Evolutionary conservation across 1,140 invertebrate species (phyloP).

Genomic region (Callitettix versicolor): DNA sequence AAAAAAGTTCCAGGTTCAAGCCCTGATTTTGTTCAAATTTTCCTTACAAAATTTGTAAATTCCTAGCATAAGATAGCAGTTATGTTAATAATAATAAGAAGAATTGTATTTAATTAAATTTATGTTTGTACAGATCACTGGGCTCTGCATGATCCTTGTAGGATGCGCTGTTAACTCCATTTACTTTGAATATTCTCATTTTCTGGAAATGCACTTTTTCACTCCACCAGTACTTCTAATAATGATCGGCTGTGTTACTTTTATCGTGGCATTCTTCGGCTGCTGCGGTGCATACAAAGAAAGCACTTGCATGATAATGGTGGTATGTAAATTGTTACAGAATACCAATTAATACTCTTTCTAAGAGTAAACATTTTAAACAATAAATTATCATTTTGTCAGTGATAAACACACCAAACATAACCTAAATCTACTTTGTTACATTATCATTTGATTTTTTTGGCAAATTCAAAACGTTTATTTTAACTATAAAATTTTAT

Average conservation of each 20-base stretch:
- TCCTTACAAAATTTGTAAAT: neutral
- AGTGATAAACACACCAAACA: neutral
- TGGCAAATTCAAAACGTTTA: too few species aligned
- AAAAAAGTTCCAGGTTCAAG: neutral
- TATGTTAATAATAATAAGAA: too few species aligned
- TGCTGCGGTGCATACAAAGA: conserved; percentile 75
- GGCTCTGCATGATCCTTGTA: conserved; percentile 28
- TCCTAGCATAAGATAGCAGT: too few species aligned
- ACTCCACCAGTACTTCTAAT: conserved; percentile 44
- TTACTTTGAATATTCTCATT: conserved; percentile 32
- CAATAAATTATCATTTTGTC: neutral
- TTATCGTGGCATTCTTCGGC: conserved; percentile 69
- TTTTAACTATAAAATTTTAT: too few species aligned
- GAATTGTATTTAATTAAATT: too few species aligned
- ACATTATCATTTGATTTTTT: too few species aligned
- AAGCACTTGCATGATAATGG: conserved; percentile 69
- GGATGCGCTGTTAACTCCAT: conserved; percentile 29
- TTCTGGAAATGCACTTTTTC: conserved; percentile 30
- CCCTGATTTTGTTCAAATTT: neutral
- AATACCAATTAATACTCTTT: neutral
- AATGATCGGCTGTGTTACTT: conserved; percentile 56
- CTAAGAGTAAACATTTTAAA: too few species aligned
- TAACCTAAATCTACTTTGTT: neutral
- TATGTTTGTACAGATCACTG: conserved; percentile 25
- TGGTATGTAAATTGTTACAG: conserved; percentile 44